These are phyloP conservation scores for Clinocottus analis DNA, from an alignment of 2,113 vertebrate genomes.

Conservation along the genomic window DNA sequence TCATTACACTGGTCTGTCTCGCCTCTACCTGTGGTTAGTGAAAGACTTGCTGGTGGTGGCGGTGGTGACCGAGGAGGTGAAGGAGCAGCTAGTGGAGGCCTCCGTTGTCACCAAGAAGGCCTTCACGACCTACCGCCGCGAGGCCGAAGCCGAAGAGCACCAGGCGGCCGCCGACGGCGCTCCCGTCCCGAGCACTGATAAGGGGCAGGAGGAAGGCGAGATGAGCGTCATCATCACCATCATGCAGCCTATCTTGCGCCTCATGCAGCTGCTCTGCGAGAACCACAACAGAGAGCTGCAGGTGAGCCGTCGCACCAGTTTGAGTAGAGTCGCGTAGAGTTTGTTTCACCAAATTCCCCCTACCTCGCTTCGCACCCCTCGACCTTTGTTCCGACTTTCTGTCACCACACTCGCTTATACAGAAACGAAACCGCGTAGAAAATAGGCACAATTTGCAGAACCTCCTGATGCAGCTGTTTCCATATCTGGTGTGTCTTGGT, in stretches of 20 bases:
- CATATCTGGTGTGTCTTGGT: conserved; percentile 61
- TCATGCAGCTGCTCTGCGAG: conserved; percentile 96
- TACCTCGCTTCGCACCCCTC: neutral
- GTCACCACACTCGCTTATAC: conserved; percentile 49
- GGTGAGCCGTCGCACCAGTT: conserved; percentile 76
- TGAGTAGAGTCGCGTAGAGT: neutral
- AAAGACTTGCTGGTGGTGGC: conserved; percentile 84
- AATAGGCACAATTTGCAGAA: conserved; percentile 68
- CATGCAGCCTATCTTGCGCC: conserved; percentile 97
- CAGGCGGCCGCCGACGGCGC: conserved; percentile 84
- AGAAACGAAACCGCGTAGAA: conserved; percentile 77
- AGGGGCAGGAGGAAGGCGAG: conserved; percentile 94
- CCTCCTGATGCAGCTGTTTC: conserved; percentile 68
- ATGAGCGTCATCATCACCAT: conserved; percentile 97
- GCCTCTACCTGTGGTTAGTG: conserved; percentile 75
- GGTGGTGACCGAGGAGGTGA: conserved; percentile 92
- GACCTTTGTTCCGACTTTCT: conserved; percentile 47
- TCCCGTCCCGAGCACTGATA: conserved; percentile 83
- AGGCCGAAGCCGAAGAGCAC: conserved; percentile 93
- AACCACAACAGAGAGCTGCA: conserved; percentile 97
- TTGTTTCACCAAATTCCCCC: neutral
- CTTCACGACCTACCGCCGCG: conserved; percentile 88
- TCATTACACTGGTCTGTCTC: neutral
- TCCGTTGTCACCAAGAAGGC: conserved; percentile 92
- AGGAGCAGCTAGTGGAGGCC: conserved; percentile 95